Conservation (phyloP, 1,140 invertebrate genomes). For the Zaprionus kolodkinae region DNA sequence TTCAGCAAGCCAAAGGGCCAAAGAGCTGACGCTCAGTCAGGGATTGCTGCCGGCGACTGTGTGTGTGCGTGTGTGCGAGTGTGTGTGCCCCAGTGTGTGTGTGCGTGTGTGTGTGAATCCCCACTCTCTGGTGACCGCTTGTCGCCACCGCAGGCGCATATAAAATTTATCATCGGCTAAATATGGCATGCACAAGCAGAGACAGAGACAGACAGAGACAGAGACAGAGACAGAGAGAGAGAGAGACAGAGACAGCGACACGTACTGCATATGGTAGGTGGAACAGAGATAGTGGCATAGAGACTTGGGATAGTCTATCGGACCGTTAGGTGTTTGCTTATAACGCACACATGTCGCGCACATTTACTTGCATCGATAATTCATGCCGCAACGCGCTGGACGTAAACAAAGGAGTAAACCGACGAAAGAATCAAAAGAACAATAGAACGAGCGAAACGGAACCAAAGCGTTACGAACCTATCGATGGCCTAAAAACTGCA, state of each 20-base stretch:
- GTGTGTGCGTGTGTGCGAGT: neutral
- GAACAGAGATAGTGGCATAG: neutral
- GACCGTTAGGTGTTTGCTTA: conserved; percentile 42
- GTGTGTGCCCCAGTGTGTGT: neutral
- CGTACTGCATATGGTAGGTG: too few relatives aligned
- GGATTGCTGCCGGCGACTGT: neutral
- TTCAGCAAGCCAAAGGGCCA: conserved; percentile 37
- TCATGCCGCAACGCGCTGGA: conserved; percentile 42
- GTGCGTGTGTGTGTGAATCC: neutral
- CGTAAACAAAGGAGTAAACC: conserved; percentile 3
- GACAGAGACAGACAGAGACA: neutral
- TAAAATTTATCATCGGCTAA: conserved; percentile 77
- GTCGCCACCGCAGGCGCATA: conserved; percentile 44
- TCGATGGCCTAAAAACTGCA: conserved; percentile 23
- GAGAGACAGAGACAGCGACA: neutral
- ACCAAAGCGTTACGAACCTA: conserved; percentile 7
- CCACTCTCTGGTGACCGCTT: conserved; percentile 31
- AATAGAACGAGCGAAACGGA: neutral
- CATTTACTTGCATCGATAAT: conserved; percentile 64
- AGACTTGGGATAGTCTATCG: neutral
- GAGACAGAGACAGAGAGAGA: neutral
- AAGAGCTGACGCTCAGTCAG: conserved; percentile 9
- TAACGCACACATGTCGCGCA: conserved; percentile 33
- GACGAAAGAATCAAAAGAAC: conserved; percentile 2
- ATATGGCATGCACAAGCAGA: conserved; percentile 53